Conservation (phyloP, 2,888 invertebrate genomes). For the Epinotia bilunana region DNA sequence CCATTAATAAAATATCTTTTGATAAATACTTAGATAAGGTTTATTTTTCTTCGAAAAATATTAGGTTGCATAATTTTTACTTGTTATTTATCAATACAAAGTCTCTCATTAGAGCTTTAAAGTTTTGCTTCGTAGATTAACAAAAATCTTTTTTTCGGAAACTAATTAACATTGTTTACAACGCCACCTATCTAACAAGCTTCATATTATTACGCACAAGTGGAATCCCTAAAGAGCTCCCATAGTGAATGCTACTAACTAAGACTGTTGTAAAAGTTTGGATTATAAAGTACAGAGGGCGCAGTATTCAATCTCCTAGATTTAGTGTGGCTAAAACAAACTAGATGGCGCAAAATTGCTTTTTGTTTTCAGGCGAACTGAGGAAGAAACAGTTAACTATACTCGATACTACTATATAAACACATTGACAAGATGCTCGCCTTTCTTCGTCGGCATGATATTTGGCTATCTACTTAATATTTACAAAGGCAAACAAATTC, state of each 20-base stretch:
- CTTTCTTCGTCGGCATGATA: conserved; percentile 27
- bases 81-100: too few relatives aligned
- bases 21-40: too few relatives aligned
- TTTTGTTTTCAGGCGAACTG: conserved; percentile 14
- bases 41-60: too few relatives aligned
- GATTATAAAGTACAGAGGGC: not conserved
- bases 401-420: conserved; percentile 22
- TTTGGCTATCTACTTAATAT: conserved; percentile 26
- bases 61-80: too few relatives aligned
- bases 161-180: not conserved
- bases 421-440: conserved; percentile 23
- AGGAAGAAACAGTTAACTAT: conserved; percentile 10
- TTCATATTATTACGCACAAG: not conserved
- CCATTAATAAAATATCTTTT: too few relatives aligned
- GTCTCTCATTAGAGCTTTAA: too few relatives aligned
- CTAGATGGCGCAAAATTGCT: conserved; percentile 11
- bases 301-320: not conserved
- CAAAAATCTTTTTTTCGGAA: not conserved
- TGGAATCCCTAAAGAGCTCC: not conserved
- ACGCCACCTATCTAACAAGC: not conserved
- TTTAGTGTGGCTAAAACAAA: not conserved
- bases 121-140: too few relatives aligned
- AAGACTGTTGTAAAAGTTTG: not conserved
- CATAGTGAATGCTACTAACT: too few relatives aligned
- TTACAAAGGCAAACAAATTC: conserved; percentile 13